These are phyloP conservation scores for Ellobium chinense DNA, from an alignment of 2,888 invertebrate genomes.

Conservation along the genomic window DNA sequence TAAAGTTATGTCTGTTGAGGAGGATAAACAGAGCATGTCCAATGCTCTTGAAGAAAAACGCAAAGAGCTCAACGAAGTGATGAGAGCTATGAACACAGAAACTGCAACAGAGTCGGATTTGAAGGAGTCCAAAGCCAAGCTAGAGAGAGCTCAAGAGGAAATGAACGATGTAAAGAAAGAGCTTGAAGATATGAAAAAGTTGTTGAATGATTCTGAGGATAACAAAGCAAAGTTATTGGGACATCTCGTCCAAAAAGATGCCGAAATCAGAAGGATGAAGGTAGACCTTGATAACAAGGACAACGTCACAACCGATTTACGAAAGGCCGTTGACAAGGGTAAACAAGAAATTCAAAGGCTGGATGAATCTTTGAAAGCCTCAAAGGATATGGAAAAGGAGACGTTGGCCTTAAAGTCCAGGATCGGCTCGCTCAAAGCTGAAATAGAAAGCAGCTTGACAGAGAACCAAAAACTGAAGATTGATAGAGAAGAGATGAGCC, in stretches of 20 bases:
- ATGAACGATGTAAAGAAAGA: conserved; percentile 53
- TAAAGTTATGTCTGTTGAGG: conserved; percentile 52
- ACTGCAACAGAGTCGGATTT: conserved; percentile 41
- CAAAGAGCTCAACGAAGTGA: conserved; percentile 43
- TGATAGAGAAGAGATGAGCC: conserved; percentile 54
- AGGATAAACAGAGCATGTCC: conserved; percentile 47
- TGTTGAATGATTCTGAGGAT: conserved; percentile 48
- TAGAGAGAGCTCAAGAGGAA: conserved; percentile 51
- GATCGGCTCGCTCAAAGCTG: conserved; percentile 50
- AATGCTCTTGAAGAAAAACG: conserved; percentile 45
- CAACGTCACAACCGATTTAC: conserved; percentile 37
- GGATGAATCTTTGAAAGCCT: conserved; percentile 27
- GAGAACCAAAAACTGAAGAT: conserved; percentile 52
- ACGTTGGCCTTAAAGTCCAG: conserved; percentile 42
- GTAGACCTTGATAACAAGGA: conserved; percentile 36
- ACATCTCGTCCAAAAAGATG: conserved; percentile 28
- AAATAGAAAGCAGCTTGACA: conserved; percentile 52
- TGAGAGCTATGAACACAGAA: conserved; percentile 44
- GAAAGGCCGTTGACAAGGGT: conserved; percentile 22
- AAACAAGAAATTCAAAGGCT: conserved; percentile 39
- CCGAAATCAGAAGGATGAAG: conserved; percentile 30
- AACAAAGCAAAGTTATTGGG: conserved; percentile 30
- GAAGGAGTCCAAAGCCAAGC: conserved; percentile 47
- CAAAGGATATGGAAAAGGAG: conserved; percentile 46
- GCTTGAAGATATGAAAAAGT: conserved; percentile 52